phyloP scores from a whole-genome alignment of 2,888 invertebrate genomes.

The Mesorhabditis sp. region DNA sequence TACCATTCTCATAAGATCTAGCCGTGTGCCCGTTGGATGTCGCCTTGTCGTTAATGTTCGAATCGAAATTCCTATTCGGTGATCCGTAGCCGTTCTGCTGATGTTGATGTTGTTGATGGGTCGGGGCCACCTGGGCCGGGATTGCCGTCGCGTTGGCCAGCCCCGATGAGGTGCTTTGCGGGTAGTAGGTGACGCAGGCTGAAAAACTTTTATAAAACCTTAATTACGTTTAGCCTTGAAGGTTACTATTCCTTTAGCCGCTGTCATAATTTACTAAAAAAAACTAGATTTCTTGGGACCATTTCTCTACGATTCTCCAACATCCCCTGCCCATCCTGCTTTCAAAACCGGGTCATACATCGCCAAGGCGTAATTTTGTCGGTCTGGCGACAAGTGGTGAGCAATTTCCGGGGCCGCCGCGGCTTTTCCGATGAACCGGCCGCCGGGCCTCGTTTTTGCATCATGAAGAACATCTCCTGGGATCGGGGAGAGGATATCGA shows the following conservation, averaged over 20 bases:
- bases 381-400: not conserved
- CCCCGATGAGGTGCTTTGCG: not conserved
- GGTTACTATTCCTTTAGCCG: not conserved
- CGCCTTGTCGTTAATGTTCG: too few species aligned
- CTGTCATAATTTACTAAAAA: not conserved
- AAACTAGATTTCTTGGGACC: not conserved
- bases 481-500: too few species aligned
- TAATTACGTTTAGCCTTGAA: not conserved
- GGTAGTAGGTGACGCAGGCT: slow-evolving; percentile 5
- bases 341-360: not conserved
- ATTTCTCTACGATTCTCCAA: not conserved
- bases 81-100: not conserved
- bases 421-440: not conserved
- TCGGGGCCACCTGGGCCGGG: not conserved
- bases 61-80: not conserved
- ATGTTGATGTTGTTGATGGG: not conserved
- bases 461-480: slow-evolving; percentile 6
- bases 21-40: too few species aligned
- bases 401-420: not conserved
- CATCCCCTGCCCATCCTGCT: too few species aligned
- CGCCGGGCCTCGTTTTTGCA: not conserved
- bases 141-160: not conserved
- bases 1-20: too few species aligned
- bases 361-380: not conserved
- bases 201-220: not conserved